Percentiles rank a stretch among this genome's conserved stretches.
These are phyloP conservation scores for Chrysochloris asiatica DNA, from an alignment of 2,113 vertebrate species.

Conservation along the genomic window DNA sequence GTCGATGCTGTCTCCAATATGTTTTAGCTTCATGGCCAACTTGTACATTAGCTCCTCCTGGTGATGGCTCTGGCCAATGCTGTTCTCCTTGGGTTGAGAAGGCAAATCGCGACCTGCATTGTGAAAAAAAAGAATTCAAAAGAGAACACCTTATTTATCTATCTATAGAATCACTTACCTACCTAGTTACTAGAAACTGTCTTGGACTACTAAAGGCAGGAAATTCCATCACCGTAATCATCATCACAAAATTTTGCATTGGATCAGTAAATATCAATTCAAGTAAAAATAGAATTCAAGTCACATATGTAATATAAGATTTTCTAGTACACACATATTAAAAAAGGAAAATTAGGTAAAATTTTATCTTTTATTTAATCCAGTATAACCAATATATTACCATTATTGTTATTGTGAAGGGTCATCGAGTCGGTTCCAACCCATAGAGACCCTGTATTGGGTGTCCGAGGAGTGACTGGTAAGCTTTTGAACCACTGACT, in stretches of 20 bases:
- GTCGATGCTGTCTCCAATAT: conserved; percentile 59
- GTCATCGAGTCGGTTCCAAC: no score
- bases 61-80: background rate
- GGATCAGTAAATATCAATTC: background rate
- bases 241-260: background rate
- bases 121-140: conserved; percentile 13
- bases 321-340: background rate
- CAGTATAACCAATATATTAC: conserved; percentile 1
- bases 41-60: conserved; percentile 41
- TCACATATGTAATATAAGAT: background rate
- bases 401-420: no score
- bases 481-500: no score
- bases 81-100: conserved; percentile 20
- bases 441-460: no score
- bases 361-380: conserved; percentile 43
- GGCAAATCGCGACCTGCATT: background rate
- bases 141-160: background rate
- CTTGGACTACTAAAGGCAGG: background rate
- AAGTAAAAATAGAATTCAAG: background rate
- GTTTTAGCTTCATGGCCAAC: conserved; percentile 58
- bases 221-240: background rate
- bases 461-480: no score
- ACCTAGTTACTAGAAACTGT: conserved; percentile 7
- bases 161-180: background rate
- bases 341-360: background rate